Evolutionary conservation across 2,113 vertebrate genomes (phyloP).

Genomic region (Caretta caretta): DNA sequence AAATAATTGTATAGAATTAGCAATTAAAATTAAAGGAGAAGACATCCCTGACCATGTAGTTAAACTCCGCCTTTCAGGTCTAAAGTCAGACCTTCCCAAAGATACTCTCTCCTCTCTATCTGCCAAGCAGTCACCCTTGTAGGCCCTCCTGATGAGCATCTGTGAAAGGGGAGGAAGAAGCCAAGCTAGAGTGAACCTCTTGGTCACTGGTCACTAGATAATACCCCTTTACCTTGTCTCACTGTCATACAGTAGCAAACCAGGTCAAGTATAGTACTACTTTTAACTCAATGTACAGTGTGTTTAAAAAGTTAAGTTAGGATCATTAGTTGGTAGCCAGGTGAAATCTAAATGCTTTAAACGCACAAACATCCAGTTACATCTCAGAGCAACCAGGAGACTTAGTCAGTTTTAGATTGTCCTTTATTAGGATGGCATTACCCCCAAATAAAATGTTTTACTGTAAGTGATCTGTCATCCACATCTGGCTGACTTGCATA

Average conservation of each 20-base stretch:
- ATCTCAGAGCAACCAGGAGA: accelerated
- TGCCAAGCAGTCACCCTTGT: not conserved
- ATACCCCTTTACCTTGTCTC: not conserved
- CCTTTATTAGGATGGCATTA: not conserved
- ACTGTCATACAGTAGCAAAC: not conserved
- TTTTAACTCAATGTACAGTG: not conserved
- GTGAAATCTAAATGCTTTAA: accelerated
- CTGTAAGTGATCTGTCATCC: not conserved
- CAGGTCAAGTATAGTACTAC: too few relatives aligned
- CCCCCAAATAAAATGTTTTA: accelerated
- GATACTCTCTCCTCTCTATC: not conserved
- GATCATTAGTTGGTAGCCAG: accelerated
- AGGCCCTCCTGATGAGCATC: not conserved
- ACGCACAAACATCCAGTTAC: accelerated
- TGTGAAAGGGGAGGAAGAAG: not conserved
- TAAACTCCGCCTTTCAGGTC: not conserved
- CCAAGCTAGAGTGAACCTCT: not conserved
- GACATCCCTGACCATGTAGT: not conserved
- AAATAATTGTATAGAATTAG: not conserved
- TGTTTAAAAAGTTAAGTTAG: accelerated
- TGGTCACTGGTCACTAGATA: not conserved
- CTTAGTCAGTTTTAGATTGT: not conserved
- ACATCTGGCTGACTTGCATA: not conserved
- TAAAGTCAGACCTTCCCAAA: not conserved
- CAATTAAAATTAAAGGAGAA: not conserved